Evolutionary conservation across 2,888 invertebrate genomes (phyloP).

Genomic region (Noctua pronuba): DNA sequence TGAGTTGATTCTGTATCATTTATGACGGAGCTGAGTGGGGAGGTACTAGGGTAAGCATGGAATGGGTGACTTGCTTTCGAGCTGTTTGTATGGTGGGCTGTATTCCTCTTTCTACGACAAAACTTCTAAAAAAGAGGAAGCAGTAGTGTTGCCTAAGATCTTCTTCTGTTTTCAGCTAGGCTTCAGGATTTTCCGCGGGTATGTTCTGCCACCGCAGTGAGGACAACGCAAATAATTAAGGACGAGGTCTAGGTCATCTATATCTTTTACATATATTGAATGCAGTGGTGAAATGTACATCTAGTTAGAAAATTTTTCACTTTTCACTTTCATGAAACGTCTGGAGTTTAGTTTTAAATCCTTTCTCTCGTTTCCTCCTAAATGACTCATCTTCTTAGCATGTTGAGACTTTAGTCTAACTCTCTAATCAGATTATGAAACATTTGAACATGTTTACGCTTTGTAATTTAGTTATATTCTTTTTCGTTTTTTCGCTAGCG

Average conservation of each 20-base stretch:
- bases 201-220: not conserved
- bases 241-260: not conserved
- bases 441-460: not conserved
- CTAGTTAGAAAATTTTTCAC: not conserved
- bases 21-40: slow-evolving; percentile 67
- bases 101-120: not conserved
- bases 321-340: not conserved
- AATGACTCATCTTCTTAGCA: not conserved
- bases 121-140: not conserved
- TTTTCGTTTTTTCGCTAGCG: not conserved
- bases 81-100: not conserved
- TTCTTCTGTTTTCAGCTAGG: not conserved
- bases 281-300: too few species aligned
- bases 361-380: not conserved
- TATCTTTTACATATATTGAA: too few species aligned
- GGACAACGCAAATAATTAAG: not conserved
- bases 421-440: not conserved
- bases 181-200: not conserved
- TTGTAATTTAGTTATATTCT: not conserved
- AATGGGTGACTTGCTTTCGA: slow-evolving; percentile 20
- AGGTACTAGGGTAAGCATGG: slow-evolving; percentile 46
- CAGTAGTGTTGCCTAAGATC: not conserved
- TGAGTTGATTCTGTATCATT: slow-evolving; percentile 77
- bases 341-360: not conserved
- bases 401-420: too few species aligned